Evolutionary conservation across 2,797 vertebrate genomes (phyloP), one percentile per base, ranked within the genome.

Genomic region (Anableps anableps): DNA sequence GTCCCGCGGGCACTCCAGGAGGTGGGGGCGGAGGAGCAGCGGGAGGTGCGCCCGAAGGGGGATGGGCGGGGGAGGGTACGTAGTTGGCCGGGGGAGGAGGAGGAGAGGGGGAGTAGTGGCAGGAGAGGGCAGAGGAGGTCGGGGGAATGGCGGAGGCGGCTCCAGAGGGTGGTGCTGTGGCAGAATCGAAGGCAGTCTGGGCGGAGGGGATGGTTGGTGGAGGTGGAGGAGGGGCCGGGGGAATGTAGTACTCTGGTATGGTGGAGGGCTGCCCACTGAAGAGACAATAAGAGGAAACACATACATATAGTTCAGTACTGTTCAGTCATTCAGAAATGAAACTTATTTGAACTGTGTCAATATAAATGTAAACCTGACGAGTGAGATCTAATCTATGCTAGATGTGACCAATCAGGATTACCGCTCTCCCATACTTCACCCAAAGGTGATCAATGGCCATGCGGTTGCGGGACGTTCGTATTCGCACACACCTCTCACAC

Each of bases 181-280:
- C 94, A 84, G 96, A 95, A 92, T 97, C 97, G 82, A 97, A 97
- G 85, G 97, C 97, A 0, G 97, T 97, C 91, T 97, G 97, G 0
- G 97, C 96, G 0, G 97, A 97, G 2, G 97, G 97, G 89, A 97
- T 97, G 83, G 97, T 92, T 0, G 96, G 97, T 0, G 97, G 97
- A 0, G 97, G 96, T 0, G 97, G 97, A 0, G 97, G 97, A 0
- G 97, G 97, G 5, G 97, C 96, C 0, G 97, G 97, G 0, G 97
- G 97, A 86, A 97, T 96, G 23, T 96, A 97, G 90, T 97, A 97
- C 79, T 97, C 97, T 2, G 96, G 94, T 90, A 97, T 96, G 47
- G 96, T 96, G 91, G 96, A 93, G 1, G 95, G 96, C 82, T 97
- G 97, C 1, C 92, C 92, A 34, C 97, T 97, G 26, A 71, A 34